Evolutionary conservation across 2,797 vertebrate species (phyloP).

Genomic region (Muraenolepis orangiensis): DNA sequence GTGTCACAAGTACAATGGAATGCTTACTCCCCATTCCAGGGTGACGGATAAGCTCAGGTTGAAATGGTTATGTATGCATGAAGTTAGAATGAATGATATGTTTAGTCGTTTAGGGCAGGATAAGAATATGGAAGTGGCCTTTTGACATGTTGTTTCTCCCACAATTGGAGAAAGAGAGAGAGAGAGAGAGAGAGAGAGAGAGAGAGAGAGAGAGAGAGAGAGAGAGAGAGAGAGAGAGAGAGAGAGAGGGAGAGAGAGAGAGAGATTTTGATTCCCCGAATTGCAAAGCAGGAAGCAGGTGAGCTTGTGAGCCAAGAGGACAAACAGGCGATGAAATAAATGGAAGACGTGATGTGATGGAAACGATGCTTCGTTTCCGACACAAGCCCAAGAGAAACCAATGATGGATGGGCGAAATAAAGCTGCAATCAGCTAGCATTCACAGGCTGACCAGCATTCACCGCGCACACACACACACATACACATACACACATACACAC

Average conservation of each 20-base stretch:
- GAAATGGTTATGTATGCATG: not conserved
- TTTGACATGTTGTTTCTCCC: not conserved
- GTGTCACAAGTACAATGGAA: too few species aligned
- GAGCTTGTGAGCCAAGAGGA: not conserved
- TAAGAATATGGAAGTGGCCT: not conserved
- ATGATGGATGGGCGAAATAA: constrained; percentile 6
- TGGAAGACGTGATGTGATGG: constrained; percentile 8
- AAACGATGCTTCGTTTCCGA: constrained; percentile 12
- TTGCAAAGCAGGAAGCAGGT: too few species aligned
- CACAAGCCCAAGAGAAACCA: not conserved
- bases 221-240: constrained; percentile 1
- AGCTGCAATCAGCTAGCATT: constrained; percentile 20
- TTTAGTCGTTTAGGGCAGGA: not conserved
- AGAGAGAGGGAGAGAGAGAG: too few species aligned
- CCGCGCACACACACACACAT: too few species aligned
- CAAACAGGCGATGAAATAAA: not conserved
- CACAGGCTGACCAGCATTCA: too few species aligned
- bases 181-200: too few species aligned
- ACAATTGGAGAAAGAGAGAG: not conserved
- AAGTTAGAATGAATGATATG: not conserved
- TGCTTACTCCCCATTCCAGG: too few species aligned
- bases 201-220: not conserved
- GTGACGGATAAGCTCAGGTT: too few species aligned
- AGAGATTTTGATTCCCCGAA: not conserved
- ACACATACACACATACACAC: too few species aligned